These are phyloP conservation scores for Rhimphoctona megacephalus DNA, from an alignment of 2,888 invertebrate species.

Conservation along the genomic window DNA sequence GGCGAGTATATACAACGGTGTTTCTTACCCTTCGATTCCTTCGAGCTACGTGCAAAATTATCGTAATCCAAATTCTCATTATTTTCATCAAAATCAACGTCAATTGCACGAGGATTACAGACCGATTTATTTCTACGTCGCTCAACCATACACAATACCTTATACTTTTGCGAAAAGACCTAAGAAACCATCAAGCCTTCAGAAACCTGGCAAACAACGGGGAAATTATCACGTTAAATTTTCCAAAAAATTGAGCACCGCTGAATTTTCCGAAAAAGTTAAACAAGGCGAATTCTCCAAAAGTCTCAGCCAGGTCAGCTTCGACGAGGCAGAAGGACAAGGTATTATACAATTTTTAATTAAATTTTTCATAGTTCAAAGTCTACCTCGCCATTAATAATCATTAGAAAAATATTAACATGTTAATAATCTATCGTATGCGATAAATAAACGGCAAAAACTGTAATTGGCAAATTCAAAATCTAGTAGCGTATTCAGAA, in stretches of 20 bases:
- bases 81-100: constrained; percentile 45
- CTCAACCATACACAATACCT: constrained; percentile 82
- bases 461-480: too few relatives aligned
- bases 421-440: not conserved
- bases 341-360: constrained; percentile 69
- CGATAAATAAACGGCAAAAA: too few relatives aligned
- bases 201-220: constrained; percentile 76
- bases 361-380: not conserved
- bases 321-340: constrained; percentile 79
- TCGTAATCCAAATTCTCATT: constrained; percentile 40
- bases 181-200: constrained; percentile 77
- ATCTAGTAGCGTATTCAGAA: too few relatives aligned
- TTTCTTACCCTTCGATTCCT: constrained; percentile 70
- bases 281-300: constrained; percentile 82
- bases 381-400: not conserved
- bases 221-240: constrained; percentile 81
- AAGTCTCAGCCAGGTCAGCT: constrained; percentile 82
- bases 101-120: constrained; percentile 80
- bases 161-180: constrained; percentile 82
- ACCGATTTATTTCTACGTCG: constrained; percentile 83
- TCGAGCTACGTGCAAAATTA: constrained; percentile 56
- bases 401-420: too few relatives aligned
- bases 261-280: constrained; percentile 82
- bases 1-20: constrained; percentile 79
- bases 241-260: constrained; percentile 80